Conservation (phyloP, 2,113 vertebrate genomes). For the Sclerurus mexicanus region DNA sequence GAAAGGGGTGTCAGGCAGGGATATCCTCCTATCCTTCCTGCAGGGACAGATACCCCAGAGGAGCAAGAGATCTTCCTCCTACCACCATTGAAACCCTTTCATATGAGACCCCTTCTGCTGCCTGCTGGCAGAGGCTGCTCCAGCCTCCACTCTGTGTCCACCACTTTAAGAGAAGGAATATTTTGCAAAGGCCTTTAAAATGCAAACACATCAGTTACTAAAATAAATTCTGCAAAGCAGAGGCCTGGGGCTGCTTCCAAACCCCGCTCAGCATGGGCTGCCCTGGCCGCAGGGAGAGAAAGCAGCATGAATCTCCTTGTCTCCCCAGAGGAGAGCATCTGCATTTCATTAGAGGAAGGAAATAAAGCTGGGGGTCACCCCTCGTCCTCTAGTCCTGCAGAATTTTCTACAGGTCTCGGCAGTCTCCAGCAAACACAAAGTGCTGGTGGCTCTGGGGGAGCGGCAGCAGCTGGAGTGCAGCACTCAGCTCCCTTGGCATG, state of each 20-base stretch:
- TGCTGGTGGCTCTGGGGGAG: background rate
- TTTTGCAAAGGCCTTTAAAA: background rate
- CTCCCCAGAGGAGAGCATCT: background rate
- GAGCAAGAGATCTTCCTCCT: background rate
- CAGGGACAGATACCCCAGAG: background rate
- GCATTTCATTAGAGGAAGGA: conserved; percentile 11
- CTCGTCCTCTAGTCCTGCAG: background rate
- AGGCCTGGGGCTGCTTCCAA: conserved; percentile 9
- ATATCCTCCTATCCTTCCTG: background rate
- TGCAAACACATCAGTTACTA: conserved; percentile 20
- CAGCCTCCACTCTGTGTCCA: background rate
- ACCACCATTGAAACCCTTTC: background rate
- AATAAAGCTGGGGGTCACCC: background rate
- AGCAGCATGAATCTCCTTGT: background rate
- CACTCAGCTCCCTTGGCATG: background rate
- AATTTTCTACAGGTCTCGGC: background rate
- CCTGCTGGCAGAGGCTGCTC: background rate
- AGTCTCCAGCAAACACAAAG: background rate
- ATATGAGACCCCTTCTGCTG: background rate
- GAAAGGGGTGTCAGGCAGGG: background rate
- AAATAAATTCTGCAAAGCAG: background rate
- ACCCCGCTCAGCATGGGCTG: background rate
- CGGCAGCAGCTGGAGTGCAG: background rate
- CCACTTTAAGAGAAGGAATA: background rate
- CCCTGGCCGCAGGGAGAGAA: background rate